These are phyloP conservation scores for Poeciliopsis occidentalis DNA, from an alignment of 2,113 vertebrate genomes.

Conservation along the genomic window DNA sequence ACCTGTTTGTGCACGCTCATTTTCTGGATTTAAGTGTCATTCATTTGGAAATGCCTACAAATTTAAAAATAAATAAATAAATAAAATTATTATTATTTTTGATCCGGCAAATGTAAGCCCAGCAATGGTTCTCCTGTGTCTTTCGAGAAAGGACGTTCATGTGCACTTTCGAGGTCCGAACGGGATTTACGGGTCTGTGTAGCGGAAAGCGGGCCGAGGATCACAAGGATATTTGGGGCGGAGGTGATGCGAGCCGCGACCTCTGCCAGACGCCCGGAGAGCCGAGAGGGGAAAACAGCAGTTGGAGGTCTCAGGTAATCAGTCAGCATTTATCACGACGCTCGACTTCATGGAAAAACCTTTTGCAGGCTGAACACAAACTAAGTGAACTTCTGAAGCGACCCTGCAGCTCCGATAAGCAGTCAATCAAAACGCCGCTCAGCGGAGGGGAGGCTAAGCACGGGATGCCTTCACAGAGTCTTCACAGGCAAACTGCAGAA, in stretches of 20 bases:
- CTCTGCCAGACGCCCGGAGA: not conserved
- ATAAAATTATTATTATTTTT: not conserved
- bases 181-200: slow-evolving; percentile 8
- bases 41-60: not conserved
- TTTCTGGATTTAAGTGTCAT: not conserved
- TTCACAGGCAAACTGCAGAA: slow-evolving; percentile 20
- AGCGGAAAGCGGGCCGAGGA: slow-evolving; percentile 4
- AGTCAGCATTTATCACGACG: slow-evolving; percentile 21
- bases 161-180: not conserved
- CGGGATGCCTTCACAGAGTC: slow-evolving; percentile 23
- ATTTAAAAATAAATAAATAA: not conserved
- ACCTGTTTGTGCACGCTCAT: not conserved
- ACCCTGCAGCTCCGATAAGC: slow-evolving; percentile 33
- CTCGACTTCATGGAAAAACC: slow-evolving; percentile 35
- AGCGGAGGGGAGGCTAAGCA: slow-evolving; percentile 7
- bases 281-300: slow-evolving; percentile 19
- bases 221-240: slow-evolving; percentile 21
- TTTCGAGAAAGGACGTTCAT: slow-evolving; percentile 18
- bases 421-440: slow-evolving; percentile 35
- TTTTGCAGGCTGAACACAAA: slow-evolving; percentile 19
- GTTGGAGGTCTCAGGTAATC: slow-evolving; percentile 25
- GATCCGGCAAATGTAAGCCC: not conserved
- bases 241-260: slow-evolving; percentile 7
- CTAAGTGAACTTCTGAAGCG: slow-evolving; percentile 27
- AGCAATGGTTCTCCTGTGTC: not conserved